Percentiles rank a stretch among this genome's conserved stretches.
phyloP scores from a whole-genome alignment of 2,113 vertebrate genomes.

The Todiramphus chloris region DNA sequence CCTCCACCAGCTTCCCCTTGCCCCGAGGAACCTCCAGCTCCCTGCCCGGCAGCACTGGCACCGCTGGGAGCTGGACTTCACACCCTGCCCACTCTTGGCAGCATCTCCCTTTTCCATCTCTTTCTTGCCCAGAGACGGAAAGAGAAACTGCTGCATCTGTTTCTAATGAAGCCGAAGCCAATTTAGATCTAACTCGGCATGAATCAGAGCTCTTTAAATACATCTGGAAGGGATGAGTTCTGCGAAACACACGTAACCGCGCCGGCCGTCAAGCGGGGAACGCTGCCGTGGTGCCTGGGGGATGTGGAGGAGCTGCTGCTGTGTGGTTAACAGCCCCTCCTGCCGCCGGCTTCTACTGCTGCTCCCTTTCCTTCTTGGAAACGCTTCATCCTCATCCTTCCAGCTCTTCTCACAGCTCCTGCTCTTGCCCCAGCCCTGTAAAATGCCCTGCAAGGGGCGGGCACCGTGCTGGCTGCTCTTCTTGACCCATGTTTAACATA shows the following conservation, averaged over 20 bases:
- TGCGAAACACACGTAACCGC: neutral
- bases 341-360: neutral
- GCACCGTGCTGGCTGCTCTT: neutral
- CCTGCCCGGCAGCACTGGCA: neutral
- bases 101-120: neutral
- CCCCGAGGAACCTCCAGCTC: neutral
- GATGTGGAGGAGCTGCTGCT: neutral
- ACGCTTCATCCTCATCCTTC: accelerated
- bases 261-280: neutral
- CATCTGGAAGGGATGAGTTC: neutral
- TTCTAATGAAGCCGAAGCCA: neutral
- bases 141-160: neutral
- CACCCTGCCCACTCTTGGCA: neutral
- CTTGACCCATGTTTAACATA: accelerated
- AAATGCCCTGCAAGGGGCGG: neutral
- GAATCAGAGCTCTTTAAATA: neutral
- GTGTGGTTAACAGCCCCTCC: neutral
- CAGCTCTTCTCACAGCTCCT: neutral
- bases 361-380: neutral
- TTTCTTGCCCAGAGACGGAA: neutral
- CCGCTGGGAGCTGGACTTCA: neutral
- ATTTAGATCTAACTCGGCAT: neutral
- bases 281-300: neutral
- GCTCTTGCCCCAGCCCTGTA: neutral
- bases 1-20: neutral